phyloP scores from a whole-genome alignment of 2,797 vertebrate genomes.

The Myripristis jacobus region DNA sequence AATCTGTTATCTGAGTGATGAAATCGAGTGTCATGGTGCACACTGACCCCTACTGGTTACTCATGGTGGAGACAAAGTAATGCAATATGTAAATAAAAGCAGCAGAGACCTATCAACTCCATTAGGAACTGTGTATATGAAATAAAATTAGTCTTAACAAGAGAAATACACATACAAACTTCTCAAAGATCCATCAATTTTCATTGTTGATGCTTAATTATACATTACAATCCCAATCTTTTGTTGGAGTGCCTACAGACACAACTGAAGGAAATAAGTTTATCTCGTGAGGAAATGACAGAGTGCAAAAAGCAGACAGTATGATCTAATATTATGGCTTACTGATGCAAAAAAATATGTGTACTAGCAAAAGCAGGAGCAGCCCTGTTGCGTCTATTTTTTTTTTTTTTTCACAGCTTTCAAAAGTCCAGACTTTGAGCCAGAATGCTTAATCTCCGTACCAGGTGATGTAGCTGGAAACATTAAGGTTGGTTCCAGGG shows the following conservation, averaged over 20 bases:
- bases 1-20: not conserved
- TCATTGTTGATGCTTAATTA: conserved; percentile 8
- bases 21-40: conserved; percentile 22
- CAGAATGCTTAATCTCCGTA: conserved; percentile 47
- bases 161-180: conserved; percentile 50
- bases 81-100: conserved; percentile 7
- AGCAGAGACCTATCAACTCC: conserved; percentile 13
- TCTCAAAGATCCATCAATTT: conserved; percentile 42
- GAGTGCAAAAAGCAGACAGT: conserved; percentile 78
- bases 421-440: conserved; percentile 57
- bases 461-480: conserved; percentile 61
- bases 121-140: conserved; percentile 25
- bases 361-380: conserved; percentile 59
- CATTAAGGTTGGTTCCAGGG: conserved; percentile 64
- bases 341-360: conserved; percentile 56
- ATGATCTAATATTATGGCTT: conserved; percentile 73
- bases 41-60: conserved; percentile 69
- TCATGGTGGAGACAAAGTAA: conserved; percentile 16
- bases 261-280: conserved; percentile 16
- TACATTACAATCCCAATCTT: conserved; percentile 17
- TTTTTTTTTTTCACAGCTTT: conserved; percentile 73
- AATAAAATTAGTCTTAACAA: conserved; percentile 62
- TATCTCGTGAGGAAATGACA: conserved; percentile 29
- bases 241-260: conserved; percentile 20
- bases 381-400: conserved; percentile 26